Conservation (phyloP, 2,113 vertebrate genomes). For the Oxygymnocypris stewartii region DNA sequence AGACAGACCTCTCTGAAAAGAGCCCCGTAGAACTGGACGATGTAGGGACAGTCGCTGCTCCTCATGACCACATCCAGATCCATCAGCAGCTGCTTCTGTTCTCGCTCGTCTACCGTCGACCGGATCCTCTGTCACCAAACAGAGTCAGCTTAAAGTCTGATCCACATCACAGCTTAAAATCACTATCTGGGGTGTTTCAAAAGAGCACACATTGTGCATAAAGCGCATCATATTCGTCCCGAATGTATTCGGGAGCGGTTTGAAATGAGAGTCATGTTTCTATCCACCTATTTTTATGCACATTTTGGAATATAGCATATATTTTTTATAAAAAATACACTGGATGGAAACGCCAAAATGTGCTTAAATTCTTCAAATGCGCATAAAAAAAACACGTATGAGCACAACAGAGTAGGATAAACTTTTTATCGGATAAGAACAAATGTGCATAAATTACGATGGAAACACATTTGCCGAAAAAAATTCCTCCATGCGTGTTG, state of each 20-base stretch:
- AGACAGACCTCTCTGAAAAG: conserved; percentile 94
- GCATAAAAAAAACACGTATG: too few species aligned
- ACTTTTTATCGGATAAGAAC: too few species aligned
- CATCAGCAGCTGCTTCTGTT: conserved; percentile 99
- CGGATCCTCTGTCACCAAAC: conserved; percentile 87
- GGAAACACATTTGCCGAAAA: too few species aligned
- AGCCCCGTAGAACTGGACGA: conserved; percentile 98
- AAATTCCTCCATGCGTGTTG: too few species aligned
- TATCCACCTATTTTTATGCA: too few species aligned
- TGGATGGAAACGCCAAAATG: too few species aligned
- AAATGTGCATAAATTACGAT: too few species aligned
- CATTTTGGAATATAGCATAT: too few species aligned
- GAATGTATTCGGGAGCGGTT: neutral
- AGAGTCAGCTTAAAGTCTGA: neutral
- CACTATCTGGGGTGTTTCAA: neutral
- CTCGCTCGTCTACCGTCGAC: conserved; percentile 97
- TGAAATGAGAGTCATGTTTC: neutral
- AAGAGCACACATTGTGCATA: neutral
- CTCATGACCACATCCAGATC: conserved; percentile 97
- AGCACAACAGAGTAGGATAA: too few species aligned
- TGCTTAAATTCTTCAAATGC: too few species aligned
- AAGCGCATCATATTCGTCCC: neutral
- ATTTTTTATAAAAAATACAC: too few species aligned
- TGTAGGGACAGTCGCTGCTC: conserved; percentile 97
- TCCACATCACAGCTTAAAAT: neutral